Conservation (phyloP, 2,888 invertebrate species). For the Gastrophysa polygoni region DNA sequence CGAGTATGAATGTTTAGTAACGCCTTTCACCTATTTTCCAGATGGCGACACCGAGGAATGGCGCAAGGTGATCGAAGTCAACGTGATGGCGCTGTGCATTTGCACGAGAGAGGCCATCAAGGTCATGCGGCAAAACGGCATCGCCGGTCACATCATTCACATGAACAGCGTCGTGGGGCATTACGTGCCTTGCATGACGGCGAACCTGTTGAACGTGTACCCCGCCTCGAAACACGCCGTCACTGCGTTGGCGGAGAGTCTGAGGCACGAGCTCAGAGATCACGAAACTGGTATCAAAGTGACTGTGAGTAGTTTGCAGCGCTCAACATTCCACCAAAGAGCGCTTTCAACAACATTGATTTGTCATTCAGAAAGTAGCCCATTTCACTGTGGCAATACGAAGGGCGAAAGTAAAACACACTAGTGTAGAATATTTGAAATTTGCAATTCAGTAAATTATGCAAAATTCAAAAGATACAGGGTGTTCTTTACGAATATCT, state of each 20-base stretch:
- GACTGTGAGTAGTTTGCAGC: too few relatives aligned
- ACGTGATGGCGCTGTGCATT: slow-evolving; percentile 42
- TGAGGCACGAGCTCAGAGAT: slow-evolving; percentile 39
- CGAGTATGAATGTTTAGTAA: not conserved
- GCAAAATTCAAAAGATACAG: too few relatives aligned
- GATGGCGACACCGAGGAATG: slow-evolving; percentile 41
- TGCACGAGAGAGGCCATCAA: slow-evolving; percentile 42
- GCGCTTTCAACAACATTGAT: too few relatives aligned
- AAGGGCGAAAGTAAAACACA: too few relatives aligned
- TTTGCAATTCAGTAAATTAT: too few relatives aligned
- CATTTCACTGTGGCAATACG: too few relatives aligned
- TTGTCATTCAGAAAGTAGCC: too few relatives aligned
- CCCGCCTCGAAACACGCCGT: slow-evolving; percentile 44
- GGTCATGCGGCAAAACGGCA: slow-evolving; percentile 37
- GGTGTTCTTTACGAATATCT: too few relatives aligned
- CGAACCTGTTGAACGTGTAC: slow-evolving; percentile 38
- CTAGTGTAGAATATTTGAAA: too few relatives aligned
- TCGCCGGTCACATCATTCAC: slow-evolving; percentile 43
- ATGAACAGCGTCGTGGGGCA: slow-evolving; percentile 42
- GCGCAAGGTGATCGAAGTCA: slow-evolving; percentile 40
- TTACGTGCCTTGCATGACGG: slow-evolving; percentile 31
- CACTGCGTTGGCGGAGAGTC: slow-evolving; percentile 42
- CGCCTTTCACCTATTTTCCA: too few relatives aligned
- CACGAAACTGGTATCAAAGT: slow-evolving; percentile 38
- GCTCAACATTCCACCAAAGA: too few relatives aligned